Evolutionary conservation across 2,888 invertebrate species (phyloP).

Genomic region (Mactromeris polynyma): DNA sequence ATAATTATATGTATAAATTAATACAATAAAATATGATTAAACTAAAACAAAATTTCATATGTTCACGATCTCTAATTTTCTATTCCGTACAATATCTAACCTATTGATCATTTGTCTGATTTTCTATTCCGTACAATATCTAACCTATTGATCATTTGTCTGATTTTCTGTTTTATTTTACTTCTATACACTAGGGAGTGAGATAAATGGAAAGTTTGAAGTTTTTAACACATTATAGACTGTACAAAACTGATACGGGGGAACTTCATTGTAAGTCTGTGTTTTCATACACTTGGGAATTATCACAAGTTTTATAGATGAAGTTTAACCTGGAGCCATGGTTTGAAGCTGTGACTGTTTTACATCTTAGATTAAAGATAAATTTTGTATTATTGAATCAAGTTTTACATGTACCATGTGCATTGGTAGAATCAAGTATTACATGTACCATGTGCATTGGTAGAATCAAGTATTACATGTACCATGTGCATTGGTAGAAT

Average conservation of each 20-base stretch:
- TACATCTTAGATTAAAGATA: neutral
- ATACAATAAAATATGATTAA: too few relatives aligned
- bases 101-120: neutral
- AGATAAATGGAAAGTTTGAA: neutral
- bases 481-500: too few relatives aligned
- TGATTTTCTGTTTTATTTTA: neutral
- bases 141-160: neutral
- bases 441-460: too few relatives aligned
- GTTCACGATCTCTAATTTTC: too few relatives aligned
- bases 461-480: too few relatives aligned
- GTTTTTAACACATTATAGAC: neutral
- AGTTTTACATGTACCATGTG: neutral
- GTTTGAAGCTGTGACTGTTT: neutral
- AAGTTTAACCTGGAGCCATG: neutral
- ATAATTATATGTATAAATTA: too few relatives aligned
- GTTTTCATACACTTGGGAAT: neutral
- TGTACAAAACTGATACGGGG: constrained; percentile 1
- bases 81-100: too few relatives aligned
- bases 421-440: neutral
- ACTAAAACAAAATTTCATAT: too few relatives aligned
- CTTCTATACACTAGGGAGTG: neutral
- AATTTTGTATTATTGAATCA: neutral
- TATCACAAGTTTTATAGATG: neutral
- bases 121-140: neutral
- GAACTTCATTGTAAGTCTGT: neutral